phyloP scores from a whole-genome alignment of 92 coral and sea anemone genomes.

The Metridium senile region DNA sequence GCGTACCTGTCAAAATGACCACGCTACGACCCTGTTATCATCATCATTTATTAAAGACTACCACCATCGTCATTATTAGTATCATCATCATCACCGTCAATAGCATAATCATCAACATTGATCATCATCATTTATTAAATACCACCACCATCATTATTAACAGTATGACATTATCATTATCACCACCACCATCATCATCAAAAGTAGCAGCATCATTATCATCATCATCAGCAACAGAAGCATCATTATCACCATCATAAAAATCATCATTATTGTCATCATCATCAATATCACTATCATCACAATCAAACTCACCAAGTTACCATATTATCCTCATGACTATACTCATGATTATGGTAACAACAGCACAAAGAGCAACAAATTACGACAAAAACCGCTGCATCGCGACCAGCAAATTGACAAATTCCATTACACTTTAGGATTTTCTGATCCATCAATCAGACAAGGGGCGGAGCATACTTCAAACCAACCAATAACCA shows the following conservation, averaged over 20 bases:
- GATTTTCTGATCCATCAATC: too few relatives aligned
- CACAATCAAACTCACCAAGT: background rate
- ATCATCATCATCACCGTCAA: background rate
- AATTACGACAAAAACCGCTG: too few relatives aligned
- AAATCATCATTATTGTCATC: background rate
- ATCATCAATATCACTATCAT: background rate
- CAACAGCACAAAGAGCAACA: too few relatives aligned
- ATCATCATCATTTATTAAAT: background rate
- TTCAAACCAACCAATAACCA: too few relatives aligned
- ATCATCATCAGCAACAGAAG: background rate
- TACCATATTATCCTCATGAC: background rate
- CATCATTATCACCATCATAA: too few relatives aligned
- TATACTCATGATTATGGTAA: too few relatives aligned
- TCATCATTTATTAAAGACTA: background rate
- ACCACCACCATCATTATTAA: background rate
- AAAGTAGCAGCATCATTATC: background rate
- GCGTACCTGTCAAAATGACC: too few relatives aligned
- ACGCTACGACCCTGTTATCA: background rate
- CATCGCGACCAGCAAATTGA: too few relatives aligned
- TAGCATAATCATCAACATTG: background rate
- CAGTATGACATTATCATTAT: too few relatives aligned
- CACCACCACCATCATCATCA: background rate
- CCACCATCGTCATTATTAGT: background rate
- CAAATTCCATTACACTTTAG: too few relatives aligned
- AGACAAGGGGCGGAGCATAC: too few relatives aligned